phyloP scores from a whole-genome alignment of 2,113 vertebrate species.

The Cranoglanis bouderius region DNA sequence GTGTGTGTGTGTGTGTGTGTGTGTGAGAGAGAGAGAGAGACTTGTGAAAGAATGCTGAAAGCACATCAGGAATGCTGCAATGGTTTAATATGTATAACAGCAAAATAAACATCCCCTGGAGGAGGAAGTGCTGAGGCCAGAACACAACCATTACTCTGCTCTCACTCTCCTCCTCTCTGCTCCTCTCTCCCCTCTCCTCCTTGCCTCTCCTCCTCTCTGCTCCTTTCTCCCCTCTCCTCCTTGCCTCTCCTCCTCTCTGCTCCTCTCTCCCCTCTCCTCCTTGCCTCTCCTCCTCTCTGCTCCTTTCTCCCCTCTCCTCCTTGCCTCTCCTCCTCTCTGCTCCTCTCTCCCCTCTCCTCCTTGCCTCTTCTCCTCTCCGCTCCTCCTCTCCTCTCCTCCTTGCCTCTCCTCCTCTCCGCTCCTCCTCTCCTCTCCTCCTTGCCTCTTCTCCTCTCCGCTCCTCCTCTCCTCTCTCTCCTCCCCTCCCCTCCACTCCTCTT shows the following conservation, averaged over 20 bases:
- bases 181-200: too few species aligned
- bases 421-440: too few species aligned
- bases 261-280: background rate
- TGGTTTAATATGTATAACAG: slow-evolving; percentile 34
- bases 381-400: background rate
- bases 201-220: too few species aligned
- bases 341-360: too few species aligned
- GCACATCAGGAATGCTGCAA: background rate
- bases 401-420: background rate
- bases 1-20: background rate
- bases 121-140: background rate
- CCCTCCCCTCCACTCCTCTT: background rate
- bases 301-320: background rate
- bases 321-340: background rate
- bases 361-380: too few species aligned
- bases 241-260: background rate
- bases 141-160: slow-evolving; percentile 17
- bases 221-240: too few species aligned
- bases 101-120: slow-evolving; percentile 41
- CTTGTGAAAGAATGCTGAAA: background rate
- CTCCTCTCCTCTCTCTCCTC: background rate
- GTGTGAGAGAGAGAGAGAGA: background rate
- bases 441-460: too few species aligned
- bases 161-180: background rate
- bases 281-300: background rate